phyloP scores from a whole-genome alignment of 2,113 vertebrate genomes.

The Neogale vison region DNA sequence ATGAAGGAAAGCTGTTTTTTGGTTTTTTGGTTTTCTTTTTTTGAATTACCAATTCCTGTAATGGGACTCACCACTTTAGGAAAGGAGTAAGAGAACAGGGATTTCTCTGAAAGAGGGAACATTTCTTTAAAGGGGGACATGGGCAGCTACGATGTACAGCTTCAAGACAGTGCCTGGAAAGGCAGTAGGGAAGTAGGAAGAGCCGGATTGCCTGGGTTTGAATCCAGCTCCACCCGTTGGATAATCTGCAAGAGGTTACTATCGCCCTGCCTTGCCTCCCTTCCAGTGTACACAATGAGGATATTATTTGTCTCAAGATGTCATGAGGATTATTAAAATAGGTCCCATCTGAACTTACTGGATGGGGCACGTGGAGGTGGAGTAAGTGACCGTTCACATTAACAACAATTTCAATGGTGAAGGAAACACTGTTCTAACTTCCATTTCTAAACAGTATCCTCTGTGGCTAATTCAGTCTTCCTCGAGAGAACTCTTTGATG shows the following conservation, averaged over 20 bases:
- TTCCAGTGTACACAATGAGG: neutral
- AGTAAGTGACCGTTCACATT: neutral
- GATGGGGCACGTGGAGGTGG: neutral
- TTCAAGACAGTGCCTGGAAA: neutral
- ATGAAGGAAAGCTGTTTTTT: neutral
- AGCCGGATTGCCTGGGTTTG: neutral
- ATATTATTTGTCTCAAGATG: neutral
- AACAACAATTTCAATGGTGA: neutral
- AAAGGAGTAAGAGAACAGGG: neutral
- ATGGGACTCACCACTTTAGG: neutral
- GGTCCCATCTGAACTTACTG: neutral
- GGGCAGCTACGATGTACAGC: neutral
- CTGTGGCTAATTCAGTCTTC: neutral
- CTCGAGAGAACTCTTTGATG: slow-evolving; percentile 15
- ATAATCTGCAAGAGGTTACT: neutral
- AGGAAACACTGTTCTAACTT: neutral
- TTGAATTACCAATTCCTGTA: neutral
- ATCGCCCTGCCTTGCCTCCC: neutral
- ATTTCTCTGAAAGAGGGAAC: neutral
- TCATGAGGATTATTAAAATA: slow-evolving; percentile 1
- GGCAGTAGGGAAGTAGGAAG: neutral
- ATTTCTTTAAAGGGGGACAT: neutral
- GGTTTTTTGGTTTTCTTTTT: neutral
- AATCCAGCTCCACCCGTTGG: neutral
- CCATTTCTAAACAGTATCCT: neutral